Percentiles rank a stretch among this genome's conserved stretches.
These are phyloP conservation scores for Brachyptera putata DNA, from an alignment of 2,888 invertebrate genomes.

Conservation along the genomic window DNA sequence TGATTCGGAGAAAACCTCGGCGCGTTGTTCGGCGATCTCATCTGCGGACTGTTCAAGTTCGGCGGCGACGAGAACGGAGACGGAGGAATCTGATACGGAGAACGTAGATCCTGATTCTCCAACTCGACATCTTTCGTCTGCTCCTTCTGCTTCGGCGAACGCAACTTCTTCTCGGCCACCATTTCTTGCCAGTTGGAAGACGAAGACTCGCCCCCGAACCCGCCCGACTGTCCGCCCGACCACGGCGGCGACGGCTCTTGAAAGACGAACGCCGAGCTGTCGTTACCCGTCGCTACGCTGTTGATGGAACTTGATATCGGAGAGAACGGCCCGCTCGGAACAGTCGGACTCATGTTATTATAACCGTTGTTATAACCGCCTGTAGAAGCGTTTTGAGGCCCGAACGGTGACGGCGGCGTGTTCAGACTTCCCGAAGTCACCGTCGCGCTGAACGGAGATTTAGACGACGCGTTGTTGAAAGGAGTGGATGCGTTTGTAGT, in stretches of 20 bases:
- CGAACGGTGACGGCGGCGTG: neutral
- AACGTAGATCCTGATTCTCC: neutral
- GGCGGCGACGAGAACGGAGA: constrained; percentile 29
- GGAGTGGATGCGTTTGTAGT: constrained; percentile 1
- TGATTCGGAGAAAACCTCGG: too few relatives aligned
- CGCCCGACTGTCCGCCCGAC: constrained; percentile 3
- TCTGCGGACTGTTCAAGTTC: constrained; percentile 24
- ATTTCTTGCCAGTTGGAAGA: constrained; percentile 19
- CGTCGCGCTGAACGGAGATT: constrained; percentile 2
- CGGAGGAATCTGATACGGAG: constrained; percentile 20
- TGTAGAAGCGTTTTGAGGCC: neutral
- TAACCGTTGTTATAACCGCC: neutral
- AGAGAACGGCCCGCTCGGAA: constrained; percentile 6
- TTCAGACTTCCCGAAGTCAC: neutral
- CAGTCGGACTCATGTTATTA: neutral
- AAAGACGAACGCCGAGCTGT: constrained; percentile 30
- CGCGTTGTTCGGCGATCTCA: too few relatives aligned
- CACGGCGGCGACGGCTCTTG: constrained; percentile 29
- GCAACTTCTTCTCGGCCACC: constrained; percentile 10
- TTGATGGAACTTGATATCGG: constrained; percentile 25
- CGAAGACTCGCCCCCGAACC: neutral
- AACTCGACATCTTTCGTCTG: neutral
- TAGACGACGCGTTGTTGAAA: neutral
- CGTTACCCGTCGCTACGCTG: constrained; percentile 37
- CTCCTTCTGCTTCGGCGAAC: neutral